phyloP scores from a whole-genome alignment of 2,113 vertebrate genomes.

The Varanus salvator region DNA sequence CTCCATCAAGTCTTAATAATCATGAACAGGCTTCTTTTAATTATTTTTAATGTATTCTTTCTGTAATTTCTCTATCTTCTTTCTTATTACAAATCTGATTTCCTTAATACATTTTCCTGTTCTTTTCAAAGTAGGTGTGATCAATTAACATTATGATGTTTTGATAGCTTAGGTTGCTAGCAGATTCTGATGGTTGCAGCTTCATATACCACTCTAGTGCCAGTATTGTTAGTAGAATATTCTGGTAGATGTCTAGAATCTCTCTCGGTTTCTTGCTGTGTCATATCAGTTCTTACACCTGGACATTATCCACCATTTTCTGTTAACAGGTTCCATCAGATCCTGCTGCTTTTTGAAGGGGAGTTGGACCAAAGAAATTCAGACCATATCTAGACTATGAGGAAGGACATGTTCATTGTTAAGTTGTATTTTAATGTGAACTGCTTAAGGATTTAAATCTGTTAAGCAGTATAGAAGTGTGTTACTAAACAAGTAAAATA shows the following conservation, averaged over 20 bases:
- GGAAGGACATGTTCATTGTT: too few relatives aligned
- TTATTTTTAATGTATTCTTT: constrained; percentile 22
- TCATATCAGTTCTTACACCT: neutral
- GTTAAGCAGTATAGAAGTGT: too few relatives aligned
- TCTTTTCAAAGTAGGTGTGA: neutral
- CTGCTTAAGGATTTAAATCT: too few relatives aligned
- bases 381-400: too few relatives aligned
- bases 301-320: neutral
- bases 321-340: neutral
- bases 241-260: neutral
- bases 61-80: constrained; percentile 20
- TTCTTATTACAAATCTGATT: neutral
- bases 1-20: constrained; percentile 15
- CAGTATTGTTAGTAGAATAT: neutral
- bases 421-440: too few relatives aligned
- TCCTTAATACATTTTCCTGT: neutral
- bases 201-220: neutral
- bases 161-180: neutral
- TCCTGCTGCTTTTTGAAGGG: neutral
- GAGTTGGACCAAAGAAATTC: too few relatives aligned
- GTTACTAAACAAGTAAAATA: neutral
- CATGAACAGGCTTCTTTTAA: constrained; percentile 38
- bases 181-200: neutral
- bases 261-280: neutral
- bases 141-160: neutral